phyloP scores from a whole-genome alignment of 2,113 vertebrate species.

The Marmota monax region DNA sequence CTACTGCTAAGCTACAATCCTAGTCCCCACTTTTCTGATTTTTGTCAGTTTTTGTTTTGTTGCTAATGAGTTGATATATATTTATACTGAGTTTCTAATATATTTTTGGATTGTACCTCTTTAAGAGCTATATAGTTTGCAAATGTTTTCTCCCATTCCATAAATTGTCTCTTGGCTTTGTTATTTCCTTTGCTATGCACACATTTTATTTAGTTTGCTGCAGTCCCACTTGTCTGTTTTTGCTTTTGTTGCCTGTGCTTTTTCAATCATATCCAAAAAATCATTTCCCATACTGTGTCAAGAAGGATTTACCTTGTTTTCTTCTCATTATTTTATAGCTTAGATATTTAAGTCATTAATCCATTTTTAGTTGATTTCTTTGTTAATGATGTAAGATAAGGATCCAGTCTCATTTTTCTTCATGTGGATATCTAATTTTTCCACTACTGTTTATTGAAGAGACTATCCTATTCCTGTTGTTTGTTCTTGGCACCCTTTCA shows the following conservation, averaged over 20 bases:
- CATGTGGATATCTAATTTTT: background rate
- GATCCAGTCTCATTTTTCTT: background rate
- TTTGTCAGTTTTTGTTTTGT: background rate
- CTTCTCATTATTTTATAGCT: background rate
- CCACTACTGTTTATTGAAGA: background rate
- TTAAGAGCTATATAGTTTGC: background rate
- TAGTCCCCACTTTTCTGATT: too few species aligned
- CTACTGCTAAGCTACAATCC: too few species aligned
- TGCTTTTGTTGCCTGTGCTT: background rate
- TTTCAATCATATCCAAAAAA: background rate
- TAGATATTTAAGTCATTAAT: background rate
- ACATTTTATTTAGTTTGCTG: background rate
- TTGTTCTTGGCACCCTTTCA: background rate
- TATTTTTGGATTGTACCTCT: background rate
- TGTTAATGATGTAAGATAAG: background rate
- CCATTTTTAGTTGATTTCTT: background rate
- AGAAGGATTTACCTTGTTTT: background rate
- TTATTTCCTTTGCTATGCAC: background rate
- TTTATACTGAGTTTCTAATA: background rate
- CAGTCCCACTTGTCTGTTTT: background rate
- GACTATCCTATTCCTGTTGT: background rate
- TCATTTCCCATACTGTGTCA: background rate
- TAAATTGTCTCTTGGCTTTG: background rate
- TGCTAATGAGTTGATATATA: background rate
- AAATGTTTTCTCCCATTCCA: background rate